Evolutionary conservation across 2,888 invertebrate genomes (phyloP).

Genomic region (Tetragonisca angustula): DNA sequence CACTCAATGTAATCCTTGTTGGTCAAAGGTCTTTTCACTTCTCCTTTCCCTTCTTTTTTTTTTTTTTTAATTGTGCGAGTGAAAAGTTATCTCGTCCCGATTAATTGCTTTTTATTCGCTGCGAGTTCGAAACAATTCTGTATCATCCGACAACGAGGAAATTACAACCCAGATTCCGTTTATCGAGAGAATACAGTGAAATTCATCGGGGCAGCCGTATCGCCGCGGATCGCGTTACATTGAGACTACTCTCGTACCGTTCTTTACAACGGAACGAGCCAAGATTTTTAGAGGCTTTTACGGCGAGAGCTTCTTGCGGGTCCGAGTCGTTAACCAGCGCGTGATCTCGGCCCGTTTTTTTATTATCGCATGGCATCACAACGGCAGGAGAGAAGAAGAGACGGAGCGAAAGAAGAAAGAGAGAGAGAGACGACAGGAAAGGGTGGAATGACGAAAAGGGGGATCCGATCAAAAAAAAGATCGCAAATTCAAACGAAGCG

Average conservation of each 20-base stretch:
- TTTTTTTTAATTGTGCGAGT: background rate
- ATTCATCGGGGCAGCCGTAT: constrained; percentile 20
- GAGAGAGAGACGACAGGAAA: too few relatives aligned
- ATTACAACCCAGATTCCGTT: constrained; percentile 3
- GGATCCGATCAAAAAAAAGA: constrained; percentile 56
- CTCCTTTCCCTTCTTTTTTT: background rate
- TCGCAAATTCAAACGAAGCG: constrained; percentile 73
- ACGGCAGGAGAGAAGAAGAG: background rate
- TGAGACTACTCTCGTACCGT: constrained; percentile 34
- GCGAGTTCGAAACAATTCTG: background rate
- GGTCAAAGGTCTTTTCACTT: background rate
- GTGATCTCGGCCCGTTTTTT: constrained; percentile 65
- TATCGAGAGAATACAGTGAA: constrained; percentile 25
- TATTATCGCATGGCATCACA: constrained; percentile 59
- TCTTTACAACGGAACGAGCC: constrained; percentile 56
- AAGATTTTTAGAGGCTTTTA: constrained; percentile 70
- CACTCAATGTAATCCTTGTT: too few relatives aligned
- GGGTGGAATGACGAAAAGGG: constrained; percentile 7
- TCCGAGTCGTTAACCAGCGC: constrained; percentile 72
- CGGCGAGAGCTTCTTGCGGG: constrained; percentile 71
- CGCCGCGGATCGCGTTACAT: constrained; percentile 32
- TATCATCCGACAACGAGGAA: background rate
- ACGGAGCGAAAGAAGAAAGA: background rate
- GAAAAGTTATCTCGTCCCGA: background rate
- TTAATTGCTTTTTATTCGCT: background rate